These are phyloP conservation scores for Homarus americanus DNA, from an alignment of 1,140 invertebrate species.

Conservation along the genomic window DNA sequence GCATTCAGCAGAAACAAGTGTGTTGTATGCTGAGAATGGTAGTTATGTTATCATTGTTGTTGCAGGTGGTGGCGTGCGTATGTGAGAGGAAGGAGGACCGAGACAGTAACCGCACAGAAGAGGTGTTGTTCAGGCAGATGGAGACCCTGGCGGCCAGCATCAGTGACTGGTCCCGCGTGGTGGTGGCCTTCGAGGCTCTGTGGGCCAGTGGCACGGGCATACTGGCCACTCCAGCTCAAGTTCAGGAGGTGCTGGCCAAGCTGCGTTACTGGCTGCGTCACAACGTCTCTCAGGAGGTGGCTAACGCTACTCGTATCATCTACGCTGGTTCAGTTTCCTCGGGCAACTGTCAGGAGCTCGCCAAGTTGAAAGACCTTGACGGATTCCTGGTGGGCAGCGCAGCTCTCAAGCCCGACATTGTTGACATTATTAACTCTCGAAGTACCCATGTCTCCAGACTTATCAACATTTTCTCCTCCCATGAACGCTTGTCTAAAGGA, in stretches of 20 bases:
- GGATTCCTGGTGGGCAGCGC: slow-evolving; percentile 98
- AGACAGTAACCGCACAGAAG: not conserved
- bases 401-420: slow-evolving; percentile 97
- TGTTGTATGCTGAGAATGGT: not conserved
- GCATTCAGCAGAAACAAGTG: no score
- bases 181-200: slow-evolving; percentile 54
- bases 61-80: slow-evolving; percentile 57
- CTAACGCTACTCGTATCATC: slow-evolving; percentile 91
- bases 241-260: slow-evolving; percentile 82
- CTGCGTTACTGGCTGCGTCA: slow-evolving; percentile 90
- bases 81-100: slow-evolving; percentile 55
- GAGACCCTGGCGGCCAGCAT: slow-evolving; percentile 83
- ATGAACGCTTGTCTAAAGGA: not conserved
- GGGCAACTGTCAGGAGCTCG: slow-evolving; percentile 93
- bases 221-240: slow-evolving; percentile 89
- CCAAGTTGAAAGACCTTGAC: slow-evolving; percentile 95
- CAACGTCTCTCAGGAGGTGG: slow-evolving; percentile 86
- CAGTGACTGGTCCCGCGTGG: slow-evolving; percentile 74
- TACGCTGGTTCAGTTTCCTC: slow-evolving; percentile 98
- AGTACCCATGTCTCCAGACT: not conserved
- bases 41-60: not conserved
- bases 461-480: not conserved
- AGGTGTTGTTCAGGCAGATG: slow-evolving; percentile 40
- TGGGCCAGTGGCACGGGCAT: slow-evolving; percentile 87
- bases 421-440: slow-evolving; percentile 91